Evolutionary conservation across 1,140 invertebrate species (phyloP), one percentile per base, ranked within the genome.

Genomic region (Drosophila nebulosa): DNA sequence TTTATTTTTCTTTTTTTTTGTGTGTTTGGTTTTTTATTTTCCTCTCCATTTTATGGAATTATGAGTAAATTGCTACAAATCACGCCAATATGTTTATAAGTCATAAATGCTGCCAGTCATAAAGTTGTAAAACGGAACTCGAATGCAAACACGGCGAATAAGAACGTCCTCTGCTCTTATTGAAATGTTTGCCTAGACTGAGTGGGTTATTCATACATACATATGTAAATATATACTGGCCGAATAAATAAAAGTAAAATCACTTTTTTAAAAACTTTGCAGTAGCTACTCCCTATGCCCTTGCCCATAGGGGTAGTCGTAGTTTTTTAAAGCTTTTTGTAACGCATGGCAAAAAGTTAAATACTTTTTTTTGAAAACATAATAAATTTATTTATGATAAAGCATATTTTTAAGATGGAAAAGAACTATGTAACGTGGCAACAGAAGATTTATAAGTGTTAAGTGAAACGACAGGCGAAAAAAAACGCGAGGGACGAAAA

Each of bases 31-130:
- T 55, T 2, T 39, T 53, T 69, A 27, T 53, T 65, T 50, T 27
- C 14, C 27, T n/a, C 18, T 1, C 10, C 51, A 46, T 62, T 50
- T 32, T 64, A 56, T 57, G 61, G 58, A 86, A 75, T 86, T 81
- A 81, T 72, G 66, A 74, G 67, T 57, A 86, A 88, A 86, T 86
- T 71, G 70, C 74, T 86, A 65, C 74, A 86, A 86, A 86, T 86
- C 81, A 88, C 78, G 81, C 70, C 74, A 83, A 67, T 77, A 64
- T 64, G 63, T 24, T 9, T 16, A 36, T 46, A 51, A 35, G 52
- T 46, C 66, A 62, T 85, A 81, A 86, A 78, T 74, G 64, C 39
- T 51, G 42, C 16, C 42, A 60, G 69, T 64, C 63, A 39, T 53
- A 50, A 39, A 50, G 18, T 24, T n/a, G 36, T 39, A 16, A 57